These are phyloP conservation scores for Elachura formosa DNA, from an alignment of 2,113 vertebrate species.

Conservation along the genomic window DNA sequence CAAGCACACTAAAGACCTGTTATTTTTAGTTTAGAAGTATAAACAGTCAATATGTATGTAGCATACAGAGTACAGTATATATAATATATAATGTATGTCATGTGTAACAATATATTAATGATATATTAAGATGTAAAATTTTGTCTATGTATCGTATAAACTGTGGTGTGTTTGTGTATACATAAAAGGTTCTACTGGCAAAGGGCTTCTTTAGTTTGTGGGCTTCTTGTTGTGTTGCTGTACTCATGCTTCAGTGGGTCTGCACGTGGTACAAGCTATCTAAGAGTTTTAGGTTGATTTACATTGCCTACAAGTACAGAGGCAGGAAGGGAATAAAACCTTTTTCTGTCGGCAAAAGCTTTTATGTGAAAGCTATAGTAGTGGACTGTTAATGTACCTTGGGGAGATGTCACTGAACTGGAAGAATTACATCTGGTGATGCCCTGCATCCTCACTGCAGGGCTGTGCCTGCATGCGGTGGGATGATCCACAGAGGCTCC, in stretches of 20 bases:
- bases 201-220: background rate
- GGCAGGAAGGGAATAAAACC: background rate
- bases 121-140: background rate
- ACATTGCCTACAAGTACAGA: background rate
- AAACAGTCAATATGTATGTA: background rate
- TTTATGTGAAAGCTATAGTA: background rate
- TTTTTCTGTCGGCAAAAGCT: background rate
- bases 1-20: rapidly evolving
- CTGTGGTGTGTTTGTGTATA: rapidly evolving
- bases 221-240: background rate
- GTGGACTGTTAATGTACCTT: background rate
- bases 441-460: background rate
- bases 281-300: background rate
- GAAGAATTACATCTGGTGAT: slow-evolving; percentile 8
- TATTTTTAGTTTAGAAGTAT: background rate
- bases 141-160: background rate
- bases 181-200: background rate
- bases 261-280: background rate
- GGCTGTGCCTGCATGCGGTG: background rate
- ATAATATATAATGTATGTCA: background rate
- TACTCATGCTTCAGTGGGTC: background rate
- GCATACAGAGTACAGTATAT: background rate
- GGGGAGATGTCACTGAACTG: background rate
- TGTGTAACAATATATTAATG: background rate
- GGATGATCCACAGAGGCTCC: background rate